Conservation (phyloP, 2,888 invertebrate genomes). For the Lymantria monacha region DNA sequence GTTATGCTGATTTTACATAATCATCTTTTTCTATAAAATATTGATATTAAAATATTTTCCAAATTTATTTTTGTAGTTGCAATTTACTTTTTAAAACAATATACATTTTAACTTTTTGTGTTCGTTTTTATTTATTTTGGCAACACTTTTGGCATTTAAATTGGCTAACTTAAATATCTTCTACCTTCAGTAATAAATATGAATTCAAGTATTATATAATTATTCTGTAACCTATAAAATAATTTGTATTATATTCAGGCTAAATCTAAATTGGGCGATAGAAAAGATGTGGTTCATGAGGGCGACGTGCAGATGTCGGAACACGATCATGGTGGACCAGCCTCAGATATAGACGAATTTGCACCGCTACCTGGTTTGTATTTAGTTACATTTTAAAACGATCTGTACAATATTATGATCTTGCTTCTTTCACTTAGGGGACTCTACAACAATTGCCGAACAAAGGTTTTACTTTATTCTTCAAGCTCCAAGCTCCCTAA, state of each 20-base stretch:
- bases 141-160: not conserved
- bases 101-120: not conserved
- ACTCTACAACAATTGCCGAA: too few species aligned
- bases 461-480: too few species aligned
- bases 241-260: not conserved
- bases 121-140: slow-evolving; percentile 1
- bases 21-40: too few species aligned
- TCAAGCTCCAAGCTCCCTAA: too few species aligned
- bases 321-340: slow-evolving; percentile 38
- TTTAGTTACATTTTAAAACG: not conserved
- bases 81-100: not conserved
- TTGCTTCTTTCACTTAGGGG: too few species aligned
- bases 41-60: not conserved
- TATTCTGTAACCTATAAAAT: not conserved
- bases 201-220: not conserved
- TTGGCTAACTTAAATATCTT: not conserved
- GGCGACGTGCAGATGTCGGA: slow-evolving; percentile 39
- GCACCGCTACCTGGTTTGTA: slow-evolving; percentile 52
- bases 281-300: slow-evolving; percentile 27
- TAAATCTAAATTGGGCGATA: slow-evolving; percentile 19
- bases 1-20: not conserved
- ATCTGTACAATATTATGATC: not conserved
- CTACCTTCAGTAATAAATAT: not conserved
- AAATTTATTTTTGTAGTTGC: not conserved
- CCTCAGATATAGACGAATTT: slow-evolving; percentile 57